Conservation (phyloP, 53 echinoderm and acorn worm genomes). For the Antedon mediterranea region DNA sequence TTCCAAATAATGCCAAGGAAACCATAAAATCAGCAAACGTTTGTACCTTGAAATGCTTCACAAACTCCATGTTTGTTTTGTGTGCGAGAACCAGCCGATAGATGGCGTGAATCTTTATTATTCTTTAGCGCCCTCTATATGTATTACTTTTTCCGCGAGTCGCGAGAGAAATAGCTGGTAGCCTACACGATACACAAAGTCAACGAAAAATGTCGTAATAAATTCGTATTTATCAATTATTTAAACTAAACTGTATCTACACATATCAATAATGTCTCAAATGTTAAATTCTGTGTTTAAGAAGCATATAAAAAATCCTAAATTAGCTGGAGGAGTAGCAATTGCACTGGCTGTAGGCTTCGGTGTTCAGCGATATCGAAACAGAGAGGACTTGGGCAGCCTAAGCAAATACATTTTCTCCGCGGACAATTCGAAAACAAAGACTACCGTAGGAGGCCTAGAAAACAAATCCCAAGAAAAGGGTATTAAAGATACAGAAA, state of each 20-base stretch:
- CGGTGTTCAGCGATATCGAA: slow-evolving; percentile 23
- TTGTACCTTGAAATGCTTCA: not conserved
- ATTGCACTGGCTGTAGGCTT: slow-evolving; percentile 46
- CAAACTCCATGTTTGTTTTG: not conserved
- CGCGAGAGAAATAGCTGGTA: too few relatives aligned
- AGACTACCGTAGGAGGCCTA: not conserved
- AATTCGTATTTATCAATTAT: too few relatives aligned
- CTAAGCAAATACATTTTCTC: not conserved
- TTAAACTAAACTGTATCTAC: too few relatives aligned
- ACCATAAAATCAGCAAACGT: not conserved
- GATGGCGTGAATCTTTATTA: too few relatives aligned
- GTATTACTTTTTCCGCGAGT: too few relatives aligned
- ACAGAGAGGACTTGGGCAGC: not conserved
- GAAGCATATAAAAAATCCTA: slow-evolving; percentile 43
- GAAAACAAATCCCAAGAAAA: not conserved
- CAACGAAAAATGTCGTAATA: too few relatives aligned
- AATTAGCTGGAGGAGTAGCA: slow-evolving; percentile 60
- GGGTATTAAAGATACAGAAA: too few relatives aligned
- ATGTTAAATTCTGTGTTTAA: slow-evolving; percentile 39
- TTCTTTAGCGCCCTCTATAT: too few relatives aligned
- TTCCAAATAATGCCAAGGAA: not conserved
- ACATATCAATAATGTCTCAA: slow-evolving; percentile 27
- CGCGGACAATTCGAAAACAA: not conserved
- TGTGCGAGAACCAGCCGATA: too few relatives aligned
- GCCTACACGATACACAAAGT: too few relatives aligned